Percentiles rank a stretch among this genome's conserved stretches.
phyloP scores from a whole-genome alignment of 2,888 invertebrate species.

The Tetragonula carbonaria region DNA sequence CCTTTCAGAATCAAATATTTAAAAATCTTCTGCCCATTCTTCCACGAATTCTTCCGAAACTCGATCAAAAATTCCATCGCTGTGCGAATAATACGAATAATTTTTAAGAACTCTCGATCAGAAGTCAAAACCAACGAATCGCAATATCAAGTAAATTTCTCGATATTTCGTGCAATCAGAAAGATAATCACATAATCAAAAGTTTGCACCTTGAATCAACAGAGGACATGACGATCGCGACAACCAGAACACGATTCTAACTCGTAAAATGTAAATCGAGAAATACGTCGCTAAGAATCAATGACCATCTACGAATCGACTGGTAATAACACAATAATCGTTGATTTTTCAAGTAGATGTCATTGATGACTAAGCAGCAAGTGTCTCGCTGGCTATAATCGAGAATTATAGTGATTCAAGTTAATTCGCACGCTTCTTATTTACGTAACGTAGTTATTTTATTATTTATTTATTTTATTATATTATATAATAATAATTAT shows the following conservation, averaged over 20 bases:
- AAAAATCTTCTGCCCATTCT: background rate
- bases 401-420: background rate
- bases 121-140: background rate
- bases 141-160: background rate
- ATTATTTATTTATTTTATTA: too few relatives aligned
- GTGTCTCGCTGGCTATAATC: background rate
- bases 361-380: background rate
- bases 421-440: background rate
- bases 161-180: background rate
- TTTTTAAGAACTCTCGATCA: background rate
- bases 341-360: slow-evolving; percentile 9
- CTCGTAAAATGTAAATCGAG: background rate
- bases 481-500: too few relatives aligned
- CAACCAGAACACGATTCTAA: background rate
- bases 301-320: slow-evolving; percentile 10
- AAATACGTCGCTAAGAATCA: slow-evolving; percentile 6
- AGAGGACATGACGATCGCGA: background rate
- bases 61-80: background rate
- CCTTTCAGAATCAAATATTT: background rate
- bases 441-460: background rate
- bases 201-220: background rate
- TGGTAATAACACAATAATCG: slow-evolving; percentile 41
- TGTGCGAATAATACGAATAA: background rate
- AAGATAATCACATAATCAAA: background rate
- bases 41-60: background rate